phyloP scores from a whole-genome alignment of 92 coral and sea anemone species.

The Epizoanthus illoricatus region DNA sequence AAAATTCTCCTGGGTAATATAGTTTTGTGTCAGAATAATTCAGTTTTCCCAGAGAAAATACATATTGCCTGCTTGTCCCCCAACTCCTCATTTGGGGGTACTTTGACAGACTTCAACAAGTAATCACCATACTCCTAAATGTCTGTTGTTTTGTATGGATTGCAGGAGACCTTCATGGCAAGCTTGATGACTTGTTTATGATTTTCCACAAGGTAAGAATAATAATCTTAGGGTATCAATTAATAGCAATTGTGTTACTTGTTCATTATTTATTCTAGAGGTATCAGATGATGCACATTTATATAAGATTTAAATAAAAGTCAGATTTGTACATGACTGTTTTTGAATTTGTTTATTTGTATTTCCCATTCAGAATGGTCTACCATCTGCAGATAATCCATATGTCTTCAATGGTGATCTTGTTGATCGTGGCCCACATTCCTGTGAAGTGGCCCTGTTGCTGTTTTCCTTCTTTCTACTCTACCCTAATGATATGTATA shows the following conservation, averaged over 20 bases:
- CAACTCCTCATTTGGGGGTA: too few species aligned
- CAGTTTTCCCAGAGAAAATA: too few species aligned
- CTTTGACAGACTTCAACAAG: too few species aligned
- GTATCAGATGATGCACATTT: too few species aligned
- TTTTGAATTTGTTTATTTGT: not conserved
- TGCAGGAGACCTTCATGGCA: slow-evolving; percentile 95
- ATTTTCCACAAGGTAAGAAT: slow-evolving; percentile 84
- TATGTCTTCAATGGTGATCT: slow-evolving; percentile 96
- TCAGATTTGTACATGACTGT: not conserved
- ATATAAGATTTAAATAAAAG: too few species aligned
- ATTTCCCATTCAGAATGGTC: slow-evolving; percentile 73
- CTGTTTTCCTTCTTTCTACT: slow-evolving; percentile 85
- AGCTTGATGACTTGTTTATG: slow-evolving; percentile 83
- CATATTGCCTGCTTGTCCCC: not conserved
- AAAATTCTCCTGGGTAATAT: too few species aligned
- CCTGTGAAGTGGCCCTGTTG: slow-evolving; percentile 78
- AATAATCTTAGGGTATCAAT: not conserved
- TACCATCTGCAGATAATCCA: slow-evolving; percentile 94
- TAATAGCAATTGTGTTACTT: not conserved
- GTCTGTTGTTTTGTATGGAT: not conserved
- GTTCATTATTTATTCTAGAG: not conserved
- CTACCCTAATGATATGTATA: slow-evolving; percentile 89
- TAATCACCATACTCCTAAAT: not conserved
- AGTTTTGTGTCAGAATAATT: too few species aligned
- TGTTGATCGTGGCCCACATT: slow-evolving; percentile 95